These are phyloP conservation scores for Spisula solida DNA, from an alignment of 2,888 invertebrate genomes.

Conservation along the genomic window DNA sequence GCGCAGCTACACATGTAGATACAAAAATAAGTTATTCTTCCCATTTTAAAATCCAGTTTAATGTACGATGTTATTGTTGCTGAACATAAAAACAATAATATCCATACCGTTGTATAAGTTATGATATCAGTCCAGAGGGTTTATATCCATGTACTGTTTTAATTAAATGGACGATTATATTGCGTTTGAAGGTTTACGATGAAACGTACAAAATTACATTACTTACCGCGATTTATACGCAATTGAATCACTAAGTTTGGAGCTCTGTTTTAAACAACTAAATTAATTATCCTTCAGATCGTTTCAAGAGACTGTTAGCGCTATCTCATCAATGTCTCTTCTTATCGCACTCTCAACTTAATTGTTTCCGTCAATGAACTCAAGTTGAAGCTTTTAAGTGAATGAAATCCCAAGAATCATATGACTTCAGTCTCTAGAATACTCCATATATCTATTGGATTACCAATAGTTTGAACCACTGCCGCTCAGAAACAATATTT, in stretches of 20 bases:
- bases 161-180: background rate
- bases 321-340: background rate
- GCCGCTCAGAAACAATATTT: constrained; percentile 11
- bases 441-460: background rate
- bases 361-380: constrained; percentile 14
- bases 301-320: background rate
- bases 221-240: background rate
- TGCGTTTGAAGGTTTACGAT: background rate
- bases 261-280: background rate
- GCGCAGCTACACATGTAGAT: too few relatives aligned
- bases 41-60: too few relatives aligned
- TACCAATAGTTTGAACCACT: constrained; percentile 3
- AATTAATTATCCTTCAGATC: constrained; percentile 3
- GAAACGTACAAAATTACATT: background rate
- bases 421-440: background rate
- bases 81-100: too few relatives aligned
- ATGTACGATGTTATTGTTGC: too few relatives aligned
- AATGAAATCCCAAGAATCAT: background rate
- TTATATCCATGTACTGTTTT: too few relatives aligned
- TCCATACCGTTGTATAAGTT: too few relatives aligned
- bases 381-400: background rate
- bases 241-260: background rate
- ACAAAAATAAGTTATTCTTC: too few relatives aligned
- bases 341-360: background rate
- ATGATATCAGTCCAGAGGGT: too few relatives aligned